Percentiles rank a stretch among this genome's conserved stretches.
Evolutionary conservation across 2,113 vertebrate genomes (phyloP).

Genomic region (western clawed frog (Xenopus tropicalis)): DNA sequence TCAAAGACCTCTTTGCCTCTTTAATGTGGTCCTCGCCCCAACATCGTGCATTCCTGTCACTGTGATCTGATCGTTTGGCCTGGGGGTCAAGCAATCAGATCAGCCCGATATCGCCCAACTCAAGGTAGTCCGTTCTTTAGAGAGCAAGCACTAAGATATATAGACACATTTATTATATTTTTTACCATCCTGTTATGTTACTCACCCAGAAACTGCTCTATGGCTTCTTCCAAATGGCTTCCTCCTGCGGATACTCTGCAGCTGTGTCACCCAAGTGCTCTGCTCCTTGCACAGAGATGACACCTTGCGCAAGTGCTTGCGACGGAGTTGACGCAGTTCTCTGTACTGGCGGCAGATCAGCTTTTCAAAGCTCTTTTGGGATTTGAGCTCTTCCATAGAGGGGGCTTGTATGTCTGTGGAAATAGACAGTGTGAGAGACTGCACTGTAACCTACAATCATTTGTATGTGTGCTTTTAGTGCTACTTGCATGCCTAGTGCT

Average conservation of each 20-base stretch:
- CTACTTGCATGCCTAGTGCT: no score
- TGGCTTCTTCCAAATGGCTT: slow-evolving; percentile 51
- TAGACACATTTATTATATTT: no score
- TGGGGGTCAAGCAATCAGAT: no score
- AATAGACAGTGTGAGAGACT: background rate
- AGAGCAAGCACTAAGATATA: no score
- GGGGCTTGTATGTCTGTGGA: slow-evolving; percentile 63
- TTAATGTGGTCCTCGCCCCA: no score
- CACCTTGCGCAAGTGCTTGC: slow-evolving; percentile 78
- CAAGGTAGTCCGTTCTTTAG: no score
- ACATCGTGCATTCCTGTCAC: no score
- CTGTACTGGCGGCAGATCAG: slow-evolving; percentile 74
- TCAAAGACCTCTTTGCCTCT: no score
- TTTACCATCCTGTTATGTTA: background rate
- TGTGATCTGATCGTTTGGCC: no score
- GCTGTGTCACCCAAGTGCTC: slow-evolving; percentile 58
- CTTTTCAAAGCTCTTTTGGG: slow-evolving; percentile 73
- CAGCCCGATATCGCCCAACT: no score
- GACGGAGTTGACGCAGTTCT: slow-evolving; percentile 75
- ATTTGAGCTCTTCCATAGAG: slow-evolving; percentile 67
- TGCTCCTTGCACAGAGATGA: slow-evolving; percentile 72
- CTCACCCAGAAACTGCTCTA: slow-evolving; percentile 11
- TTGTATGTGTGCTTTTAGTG: background rate
- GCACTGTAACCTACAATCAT: background rate
- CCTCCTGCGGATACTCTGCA: slow-evolving; percentile 62